Evolutionary conservation across 2,888 invertebrate species (phyloP), one percentile per base, ranked within the genome.

Genomic region (Scaptomyza caliginosa): DNA sequence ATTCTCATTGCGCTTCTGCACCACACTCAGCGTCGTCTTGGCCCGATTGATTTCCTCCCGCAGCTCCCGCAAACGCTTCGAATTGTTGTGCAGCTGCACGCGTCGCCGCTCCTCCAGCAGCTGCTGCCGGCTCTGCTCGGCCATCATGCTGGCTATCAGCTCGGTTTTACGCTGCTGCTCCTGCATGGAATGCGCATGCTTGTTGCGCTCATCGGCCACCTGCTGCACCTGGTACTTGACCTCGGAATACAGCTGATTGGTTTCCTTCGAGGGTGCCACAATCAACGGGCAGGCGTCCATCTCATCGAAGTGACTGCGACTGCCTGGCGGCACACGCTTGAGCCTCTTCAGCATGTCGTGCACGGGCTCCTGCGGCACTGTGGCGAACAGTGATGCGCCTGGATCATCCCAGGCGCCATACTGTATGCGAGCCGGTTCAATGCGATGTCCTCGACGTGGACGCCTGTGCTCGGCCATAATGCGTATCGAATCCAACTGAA

Each of bases 401-500:
- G 79, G 79, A 49, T 86, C 51, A 24, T 79, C 79, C 68, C 77
- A 79, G 26, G 84, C 86, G 1, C 86, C 86, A 7, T 57, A 60
- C 19, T 69, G 70, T 2, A 62, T 57, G 40, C 70, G 70, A 1
- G 60, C 6, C 8, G 65, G 55, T 40, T 75, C 72, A 2, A 58
- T 10, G 21, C 39, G 71, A 6, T 32, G 54, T 0, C 70, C 63
- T 13, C 49, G 63, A 30, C 78, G 63, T 3, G 63, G 26, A 1
- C 54, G 52, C 40, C 23, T 19, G 10, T 56, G 10, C 3, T 39
- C 65, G 11, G 36, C 26, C 67, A 64, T 64, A 7, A 10, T 45
- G 1, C 1, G 26, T 26, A 26, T 26, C 10, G 8, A 16, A 24
- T 58, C 17, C 24, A 13, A 17, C 11, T 43, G 1, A 43, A 26